Base-by-base conservation (phyloP, 2,113 vertebrate genomes). In the Lamprotornis superbus region DNA sequence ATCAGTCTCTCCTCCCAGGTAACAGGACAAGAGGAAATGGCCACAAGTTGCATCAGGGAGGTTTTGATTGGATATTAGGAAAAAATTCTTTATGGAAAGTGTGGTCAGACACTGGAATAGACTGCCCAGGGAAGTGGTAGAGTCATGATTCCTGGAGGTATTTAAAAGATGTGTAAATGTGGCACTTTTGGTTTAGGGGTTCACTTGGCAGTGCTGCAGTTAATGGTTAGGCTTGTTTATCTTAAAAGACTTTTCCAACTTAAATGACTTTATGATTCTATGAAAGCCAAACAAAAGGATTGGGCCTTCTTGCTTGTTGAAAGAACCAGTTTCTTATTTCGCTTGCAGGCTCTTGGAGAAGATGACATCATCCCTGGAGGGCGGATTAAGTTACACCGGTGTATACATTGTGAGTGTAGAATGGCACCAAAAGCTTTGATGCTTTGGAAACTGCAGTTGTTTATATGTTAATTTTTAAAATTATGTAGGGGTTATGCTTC, bases 251-350 rank as follows among this genome's bases (percentile, higher is more conserved):
- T 91, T 86, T 73, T 80, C 46, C 40, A 86, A 2, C 12, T 18
- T 74, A 49, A 74, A 68, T 55, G 15, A 31, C 60, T 91, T 30
- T 80, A 35, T 80, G 68, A 68, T 37, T 80, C 35, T 40, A 9
- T 86, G 68, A 76, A 85, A 94, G 53, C n/a, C 16, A 78, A 85
- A 78, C 53, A 76, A 91, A 93, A 87, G 49, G 18, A 63, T 80
- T 67, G 46, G 28, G 15, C 11, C n/a, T 76, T 69, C 52, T 81
- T 69, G 30, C 59, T 24, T 24, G 25, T 87, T 68, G 69, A 94
- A 93, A 83, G 61, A 80, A 83, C 49, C 25, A 83, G 91, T 81
- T 93, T 94, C 76, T 94, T 94, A 89, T 92, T 97, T 97, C 93
- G 78, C 76, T 74, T 79, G 49, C 40, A 52, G 0, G 15, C 35